These are phyloP conservation scores for Marasmarcha lunaedactyla DNA, from an alignment of 2,888 invertebrate species.

Conservation along the genomic window DNA sequence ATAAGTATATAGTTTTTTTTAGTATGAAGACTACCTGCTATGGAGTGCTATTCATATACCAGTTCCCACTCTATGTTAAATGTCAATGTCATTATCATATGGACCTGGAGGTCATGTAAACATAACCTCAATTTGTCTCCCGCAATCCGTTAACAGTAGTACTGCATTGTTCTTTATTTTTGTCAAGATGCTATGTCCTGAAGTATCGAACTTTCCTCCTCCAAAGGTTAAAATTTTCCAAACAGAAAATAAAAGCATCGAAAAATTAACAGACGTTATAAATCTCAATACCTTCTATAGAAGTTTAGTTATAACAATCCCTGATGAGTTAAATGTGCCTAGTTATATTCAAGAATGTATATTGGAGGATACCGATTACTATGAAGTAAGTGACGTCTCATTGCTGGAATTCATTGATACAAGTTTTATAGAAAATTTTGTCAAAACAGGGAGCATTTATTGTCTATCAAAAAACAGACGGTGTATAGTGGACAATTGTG, in stretches of 20 bases:
- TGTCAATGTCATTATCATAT: too few relatives aligned
- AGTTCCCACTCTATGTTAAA: too few relatives aligned
- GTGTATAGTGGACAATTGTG: conserved; percentile 45
- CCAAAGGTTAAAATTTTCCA: conserved; percentile 36
- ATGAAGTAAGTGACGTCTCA: conserved; percentile 32
- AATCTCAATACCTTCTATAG: conserved; percentile 43
- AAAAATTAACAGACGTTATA: conserved; percentile 25
- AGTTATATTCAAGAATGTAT: conserved; percentile 30
- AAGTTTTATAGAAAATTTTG: conserved; percentile 43
- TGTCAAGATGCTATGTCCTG: conserved; percentile 51
- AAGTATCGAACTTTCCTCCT: conserved; percentile 43
- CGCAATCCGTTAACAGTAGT: too few relatives aligned
- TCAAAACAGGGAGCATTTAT: conserved; percentile 38
- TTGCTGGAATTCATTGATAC: conserved; percentile 38
- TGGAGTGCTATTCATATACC: too few relatives aligned
- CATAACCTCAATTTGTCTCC: too few relatives aligned
- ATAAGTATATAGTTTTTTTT: too few relatives aligned
- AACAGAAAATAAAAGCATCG: conserved; percentile 25
- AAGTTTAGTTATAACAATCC: conserved; percentile 46
- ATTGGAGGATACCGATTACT: conserved; percentile 45
- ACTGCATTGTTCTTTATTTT: too few relatives aligned
- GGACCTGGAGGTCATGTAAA: too few relatives aligned
- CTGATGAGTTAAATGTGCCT: conserved; percentile 43
- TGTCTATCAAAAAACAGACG: conserved; percentile 37
- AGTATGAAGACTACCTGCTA: too few relatives aligned